Evolutionary conservation across 1,140 invertebrate genomes (phyloP), one percentile per base, ranked within the genome.

Genomic region (Heliconius hermathena): DNA sequence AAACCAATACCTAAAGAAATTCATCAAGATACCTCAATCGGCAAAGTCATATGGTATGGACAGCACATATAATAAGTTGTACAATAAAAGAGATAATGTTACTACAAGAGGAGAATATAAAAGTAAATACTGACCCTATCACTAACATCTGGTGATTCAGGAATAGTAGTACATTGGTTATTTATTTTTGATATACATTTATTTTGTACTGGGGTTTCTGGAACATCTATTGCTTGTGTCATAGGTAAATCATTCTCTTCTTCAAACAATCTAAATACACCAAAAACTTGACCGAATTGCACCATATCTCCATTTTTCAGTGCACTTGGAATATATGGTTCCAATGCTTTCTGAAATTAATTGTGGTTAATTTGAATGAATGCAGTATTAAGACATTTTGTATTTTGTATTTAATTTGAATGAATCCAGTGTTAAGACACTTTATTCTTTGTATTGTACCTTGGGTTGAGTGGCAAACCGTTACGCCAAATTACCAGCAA

Each of bases 111-210:
- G 49, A 52, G 49, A 52, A 52, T 20, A 52, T 16, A 52, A 57
- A 11, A n/a, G 9, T n/a, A 29, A 73, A 72, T 29, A 20, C 73
- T 71, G 73, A 93, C 91, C 81, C 73, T 88, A 71, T 94, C 91
- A 83, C 91, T 94, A 71, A 89, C 85, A 82, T 94, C 91, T 46
- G 93, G 93, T 20, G 93, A 93, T 71, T 94, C 91, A 1, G 93
- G 93, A 73, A 93, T 83, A 2, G 82, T 85, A 57, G 87, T 91
- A 54, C 66, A 77, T 33, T 85, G 84, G 16, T 71, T 75, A 66
- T 83, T 87, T 2, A 87, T n/a, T 75, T 84, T 91, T 8, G 87
- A 84, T 2, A 88, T 26, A 76, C 85, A 81, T 72, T 74, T 82
- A 8, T 49, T 84, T 1, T 80, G 36, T 0, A 91, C 74, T 20